A percentile compares a stretch with the other conserved stretches of the same genome.
These are phyloP conservation scores for Helogale parvula DNA, from an alignment of 2,113 vertebrate genomes.

Conservation along the genomic window DNA sequence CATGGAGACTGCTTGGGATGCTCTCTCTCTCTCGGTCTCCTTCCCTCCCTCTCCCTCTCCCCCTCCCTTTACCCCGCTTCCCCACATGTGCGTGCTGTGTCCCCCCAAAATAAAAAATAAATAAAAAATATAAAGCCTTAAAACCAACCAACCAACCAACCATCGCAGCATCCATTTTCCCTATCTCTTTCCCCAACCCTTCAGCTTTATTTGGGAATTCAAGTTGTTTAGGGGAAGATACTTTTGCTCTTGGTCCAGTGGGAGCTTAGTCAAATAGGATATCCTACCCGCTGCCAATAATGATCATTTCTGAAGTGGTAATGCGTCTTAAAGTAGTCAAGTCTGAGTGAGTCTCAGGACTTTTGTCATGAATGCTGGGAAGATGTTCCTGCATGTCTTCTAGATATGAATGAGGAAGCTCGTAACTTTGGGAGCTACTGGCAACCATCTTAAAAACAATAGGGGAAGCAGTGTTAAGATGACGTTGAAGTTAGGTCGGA, in stretches of 20 bases:
- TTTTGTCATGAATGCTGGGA: neutral
- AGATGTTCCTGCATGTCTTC: neutral
- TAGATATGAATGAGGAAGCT: neutral
- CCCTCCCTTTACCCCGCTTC: too few species aligned
- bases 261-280: neutral
- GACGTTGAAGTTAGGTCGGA: conserved; percentile 12
- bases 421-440: neutral
- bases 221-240: neutral
- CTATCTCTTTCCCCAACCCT: neutral
- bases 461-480: neutral
- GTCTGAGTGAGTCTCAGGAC: neutral
- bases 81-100: too few species aligned
- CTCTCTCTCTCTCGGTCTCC: too few species aligned
- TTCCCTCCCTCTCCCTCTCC: too few species aligned
- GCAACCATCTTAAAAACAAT: neutral
- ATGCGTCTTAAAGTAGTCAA: neutral
- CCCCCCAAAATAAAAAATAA: too few species aligned
- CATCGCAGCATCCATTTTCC: neutral
- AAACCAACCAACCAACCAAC: neutral
- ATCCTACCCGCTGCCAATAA: neutral
- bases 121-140: neutral
- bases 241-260: neutral
- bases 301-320: neutral
- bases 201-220: conserved; percentile 14
- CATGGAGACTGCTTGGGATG: too few species aligned